Base-by-base conservation (phyloP, 1,140 invertebrate genomes). In the Penaeus chinensis region DNA sequence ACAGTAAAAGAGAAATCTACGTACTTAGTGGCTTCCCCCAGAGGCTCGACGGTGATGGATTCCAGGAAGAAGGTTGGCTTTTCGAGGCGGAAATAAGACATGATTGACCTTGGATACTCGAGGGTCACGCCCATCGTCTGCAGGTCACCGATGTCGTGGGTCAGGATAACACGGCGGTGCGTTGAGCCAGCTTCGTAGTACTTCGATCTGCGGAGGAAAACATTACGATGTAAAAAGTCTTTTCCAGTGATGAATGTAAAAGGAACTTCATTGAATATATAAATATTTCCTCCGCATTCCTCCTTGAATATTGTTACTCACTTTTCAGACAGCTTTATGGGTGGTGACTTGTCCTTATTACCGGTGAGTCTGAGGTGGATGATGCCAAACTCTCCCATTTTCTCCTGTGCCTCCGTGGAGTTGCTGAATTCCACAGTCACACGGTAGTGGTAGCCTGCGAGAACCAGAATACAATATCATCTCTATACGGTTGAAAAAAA, bases 321-420 rank as follows among this genome's bases (percentile, higher is more conserved):
- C 87, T 76, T 76, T 24, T 81, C 66, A 0, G 89, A 87, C 77
- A 90, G 89, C 63, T 74, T 79, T n/a, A 90, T 76, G 42, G 82
- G 61, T 11, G 80, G 37, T 11, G 89, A 84, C 47, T 61, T 85
- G 65, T 88, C 82, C 24, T 81, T 88, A 22, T 82, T 84, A 7
- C 89, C 89, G n/a, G 76, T 62, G 18, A 90, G 42, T 76, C 42
- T 80, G 32, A 90, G 65, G 61, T 90, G 82, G 20, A 88, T 74
- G 24, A 90, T 88, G 66, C 82, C 89, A 47, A 90, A 90, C 78
- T 90, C 89, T 47, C 89, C 89, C 7, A 79, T 37, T 37, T 90
- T 82, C 32, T 82, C 60, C 32, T 74, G 37, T 2, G 89, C 85
- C 42, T 85, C 66, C 11, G 80, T 85, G 65, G n/a, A 81, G 85